These are phyloP conservation scores for Caloenas nicobarica DNA, from an alignment of 2,113 vertebrate genomes.

Conservation along the genomic window DNA sequence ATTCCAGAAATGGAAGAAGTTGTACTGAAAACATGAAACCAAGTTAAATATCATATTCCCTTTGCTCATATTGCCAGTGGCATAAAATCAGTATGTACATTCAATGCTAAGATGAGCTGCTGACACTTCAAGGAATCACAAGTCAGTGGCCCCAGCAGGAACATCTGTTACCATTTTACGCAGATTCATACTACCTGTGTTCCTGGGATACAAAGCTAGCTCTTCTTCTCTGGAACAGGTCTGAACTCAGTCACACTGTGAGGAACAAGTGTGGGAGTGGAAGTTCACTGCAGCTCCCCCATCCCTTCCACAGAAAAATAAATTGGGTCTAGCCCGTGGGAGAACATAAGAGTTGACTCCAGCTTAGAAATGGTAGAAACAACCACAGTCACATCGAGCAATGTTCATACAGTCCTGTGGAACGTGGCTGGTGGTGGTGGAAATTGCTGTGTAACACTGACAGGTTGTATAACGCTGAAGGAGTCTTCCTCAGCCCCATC, in stretches of 20 bases:
- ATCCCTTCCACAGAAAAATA: neutral
- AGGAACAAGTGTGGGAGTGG: neutral
- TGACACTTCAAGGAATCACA: neutral
- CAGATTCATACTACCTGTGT: neutral
- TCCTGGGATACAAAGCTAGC: neutral
- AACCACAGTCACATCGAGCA: neutral
- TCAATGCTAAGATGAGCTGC: neutral
- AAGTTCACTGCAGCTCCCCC: constrained; percentile 2
- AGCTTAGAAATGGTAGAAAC: neutral
- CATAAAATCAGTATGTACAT: neutral
- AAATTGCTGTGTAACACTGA: neutral
- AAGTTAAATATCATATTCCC: neutral
- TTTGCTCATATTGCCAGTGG: constrained; percentile 4
- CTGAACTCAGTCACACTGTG: neutral
- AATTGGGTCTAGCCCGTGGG: neutral
- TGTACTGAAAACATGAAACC: neutral
- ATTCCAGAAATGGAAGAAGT: neutral
- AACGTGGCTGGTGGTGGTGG: neutral
- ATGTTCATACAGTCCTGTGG: neutral
- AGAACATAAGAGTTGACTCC: neutral
- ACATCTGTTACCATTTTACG: neutral
- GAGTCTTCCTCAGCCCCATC: neutral
- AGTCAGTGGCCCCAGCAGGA: neutral
- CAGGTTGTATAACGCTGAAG: neutral
- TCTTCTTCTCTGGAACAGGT: neutral